phyloP scores from a whole-genome alignment of 2,113 vertebrate genomes.

The Anser brachyrhynchus region DNA sequence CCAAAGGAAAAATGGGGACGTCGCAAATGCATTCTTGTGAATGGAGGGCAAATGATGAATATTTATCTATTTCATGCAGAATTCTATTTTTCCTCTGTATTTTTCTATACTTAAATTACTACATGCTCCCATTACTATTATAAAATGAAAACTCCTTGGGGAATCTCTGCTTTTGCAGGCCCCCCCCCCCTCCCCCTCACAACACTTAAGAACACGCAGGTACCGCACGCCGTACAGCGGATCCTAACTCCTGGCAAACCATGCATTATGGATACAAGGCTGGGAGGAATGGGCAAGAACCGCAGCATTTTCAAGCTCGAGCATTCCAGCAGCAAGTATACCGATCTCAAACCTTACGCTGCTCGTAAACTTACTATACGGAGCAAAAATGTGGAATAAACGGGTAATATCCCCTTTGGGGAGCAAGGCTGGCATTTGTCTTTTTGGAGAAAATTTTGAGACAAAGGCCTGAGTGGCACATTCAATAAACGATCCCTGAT shows the following conservation, averaged over 20 bases:
- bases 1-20: constrained; percentile 11
- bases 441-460: neutral
- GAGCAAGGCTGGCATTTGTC: neutral
- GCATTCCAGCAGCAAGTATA: constrained; percentile 32
- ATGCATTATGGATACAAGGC: constrained; percentile 39
- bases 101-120: constrained; percentile 54
- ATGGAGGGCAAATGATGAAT: constrained; percentile 50
- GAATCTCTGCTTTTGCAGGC: neutral
- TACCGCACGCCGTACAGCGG: neutral
- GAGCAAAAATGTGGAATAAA: constrained; percentile 3
- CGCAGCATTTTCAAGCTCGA: constrained; percentile 44
- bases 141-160: constrained; percentile 25
- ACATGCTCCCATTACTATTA: neutral
- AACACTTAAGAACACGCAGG: neutral
- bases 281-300: constrained; percentile 41
- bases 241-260: constrained; percentile 49
- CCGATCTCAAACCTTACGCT: neutral
- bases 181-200: neutral
- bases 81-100: constrained; percentile 42
- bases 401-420: neutral
- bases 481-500: neutral
- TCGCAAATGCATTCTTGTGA: constrained; percentile 55
- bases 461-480: neutral
- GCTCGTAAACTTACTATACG: neutral
- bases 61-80: constrained; percentile 57